Conservation (phyloP, 2,888 invertebrate species). For the Nomada hirtipes region DNA sequence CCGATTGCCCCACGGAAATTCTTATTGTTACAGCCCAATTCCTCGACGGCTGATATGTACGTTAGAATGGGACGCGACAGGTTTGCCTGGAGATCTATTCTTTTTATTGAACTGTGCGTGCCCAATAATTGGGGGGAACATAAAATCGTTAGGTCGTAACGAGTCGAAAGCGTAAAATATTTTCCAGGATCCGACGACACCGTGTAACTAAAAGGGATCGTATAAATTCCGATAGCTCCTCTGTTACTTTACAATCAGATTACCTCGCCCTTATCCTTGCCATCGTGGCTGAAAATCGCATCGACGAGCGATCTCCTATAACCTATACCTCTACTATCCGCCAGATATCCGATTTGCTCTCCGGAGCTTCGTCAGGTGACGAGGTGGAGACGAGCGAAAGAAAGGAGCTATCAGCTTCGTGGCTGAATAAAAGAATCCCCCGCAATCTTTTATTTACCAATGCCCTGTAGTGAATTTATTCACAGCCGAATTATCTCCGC, state of each 20-base stretch:
- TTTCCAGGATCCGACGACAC: neutral
- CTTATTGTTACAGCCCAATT: neutral
- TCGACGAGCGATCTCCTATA: slow-evolving; percentile 30
- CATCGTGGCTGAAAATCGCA: slow-evolving; percentile 14
- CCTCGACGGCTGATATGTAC: too few species aligned
- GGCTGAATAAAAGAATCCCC: slow-evolving; percentile 3
- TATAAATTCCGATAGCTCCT: slow-evolving; percentile 27
- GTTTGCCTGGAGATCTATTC: too few species aligned
- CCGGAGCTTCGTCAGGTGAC: slow-evolving; percentile 13
- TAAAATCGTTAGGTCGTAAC: neutral
- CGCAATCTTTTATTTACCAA: slow-evolving; percentile 7
- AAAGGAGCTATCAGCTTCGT: slow-evolving; percentile 21
- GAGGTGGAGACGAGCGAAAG: slow-evolving; percentile 2
- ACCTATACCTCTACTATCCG: neutral
- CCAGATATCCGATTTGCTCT: slow-evolving; percentile 27
- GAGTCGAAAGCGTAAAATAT: slow-evolving; percentile 5
- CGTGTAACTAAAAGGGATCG: slow-evolving; percentile 23
- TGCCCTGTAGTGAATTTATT: too few species aligned
- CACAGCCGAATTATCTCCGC: neutral
- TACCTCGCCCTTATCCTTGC: slow-evolving; percentile 26
- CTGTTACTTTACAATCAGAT: slow-evolving; percentile 30
- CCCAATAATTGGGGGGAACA: neutral
- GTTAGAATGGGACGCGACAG: too few species aligned
- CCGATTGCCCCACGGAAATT: neutral
- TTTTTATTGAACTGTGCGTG: too few species aligned